Base-by-base conservation (phyloP, 2,888 invertebrate species). In the Sturmia bella region DNA sequence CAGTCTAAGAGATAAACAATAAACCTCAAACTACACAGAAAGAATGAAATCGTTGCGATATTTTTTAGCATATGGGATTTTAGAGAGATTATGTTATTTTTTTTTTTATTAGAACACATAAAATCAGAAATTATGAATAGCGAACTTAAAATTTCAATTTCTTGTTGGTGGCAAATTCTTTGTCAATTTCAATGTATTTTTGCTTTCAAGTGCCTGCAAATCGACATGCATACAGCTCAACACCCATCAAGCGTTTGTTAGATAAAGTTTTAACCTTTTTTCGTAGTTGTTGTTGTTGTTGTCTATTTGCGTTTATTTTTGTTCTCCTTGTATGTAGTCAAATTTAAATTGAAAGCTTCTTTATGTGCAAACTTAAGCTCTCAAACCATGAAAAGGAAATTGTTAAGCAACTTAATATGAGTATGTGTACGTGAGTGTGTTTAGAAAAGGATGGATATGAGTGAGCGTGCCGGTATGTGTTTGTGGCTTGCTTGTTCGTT, bases 311-410 rank as follows among this genome's bases (percentile, higher is more conserved):
- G n/a, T n/a, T n/a, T n/a, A n/a, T n/a, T n/a, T n/a, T 52, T 41
- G 19, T 24, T 37, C 39, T 48, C 32, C 24, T 45, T 52, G 32
- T 9, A 32, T 32, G 6, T 43, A 72, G 78, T 52, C 59, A 72
- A 72, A 72, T 66, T 64, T 37, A 66, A 72, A 78, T 72, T 78
- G 64, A 72, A 66, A 72, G 57, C 69, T 72, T n/a, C 57, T 66
- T 52, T 61, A 37, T 13, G 11, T 17, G 56, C 5, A 15, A 41
- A 57, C 11, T 17, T 37, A 59, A 41, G 61, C 24, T 52, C 39
- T 37, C 45, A 37, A 68, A 61, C 68, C 41, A 54, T 76, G n/a
- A 13, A 56, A 48, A 56, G 77, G 63, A 77, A 70, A 70, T 70
- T 27, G 54, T 70, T 77, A 70, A 70, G 39, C 24, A 41, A 56